Evolutionary conservation across 2,797 vertebrate species (phyloP), one percentile per base, ranked within the genome.

Genomic region (Nothura maculosa): DNA sequence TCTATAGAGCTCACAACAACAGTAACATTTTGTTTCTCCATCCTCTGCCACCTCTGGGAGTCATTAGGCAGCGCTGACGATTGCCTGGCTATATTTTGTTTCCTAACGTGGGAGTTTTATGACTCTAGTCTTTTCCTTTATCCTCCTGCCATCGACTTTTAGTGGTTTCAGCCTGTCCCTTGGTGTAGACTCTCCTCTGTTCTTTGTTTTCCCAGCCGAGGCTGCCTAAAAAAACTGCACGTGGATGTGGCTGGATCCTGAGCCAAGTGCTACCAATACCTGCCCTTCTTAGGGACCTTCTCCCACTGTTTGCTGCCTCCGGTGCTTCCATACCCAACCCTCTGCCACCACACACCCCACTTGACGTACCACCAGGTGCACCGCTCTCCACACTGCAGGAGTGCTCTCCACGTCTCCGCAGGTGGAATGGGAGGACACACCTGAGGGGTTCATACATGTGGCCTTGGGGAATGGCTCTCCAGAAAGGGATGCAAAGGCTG

Each of bases 201-300:
- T 55, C 70, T 68, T 32, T 3, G 0, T 20, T 72, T 50, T 52
- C 27, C 48, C 45, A 58, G 22, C 45, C 76, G 11, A 42, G 61
- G 15, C 61, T 32, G 48, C 43, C 0, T 0, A 13, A 12, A 16
- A 12, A 27, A 28, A 47, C 68, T 86, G 54, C 14, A 9, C 0
- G 4, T 2, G 20, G 28, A 2, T 32, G 25, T 57, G 30, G 14
- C 42, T 13, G 28, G n/a, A 20, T 62, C 30, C 14, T 9, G 19
- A 58, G 11, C 27, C 0, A 0, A 1, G 6, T 17, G 32, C 50
- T 87, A 47, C 48, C 62, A 52, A 22, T 10, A 9, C 25, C 43
- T 67, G 14, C 22, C 50, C 50, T 64, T 61, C 40, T 62, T 6
- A 6, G 22, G 10, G 20, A n/a, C 6, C 57, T 50, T 68, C n/a